Conservation (phyloP, 2,888 invertebrate species). For the Amphipyra tragopoginis region DNA sequence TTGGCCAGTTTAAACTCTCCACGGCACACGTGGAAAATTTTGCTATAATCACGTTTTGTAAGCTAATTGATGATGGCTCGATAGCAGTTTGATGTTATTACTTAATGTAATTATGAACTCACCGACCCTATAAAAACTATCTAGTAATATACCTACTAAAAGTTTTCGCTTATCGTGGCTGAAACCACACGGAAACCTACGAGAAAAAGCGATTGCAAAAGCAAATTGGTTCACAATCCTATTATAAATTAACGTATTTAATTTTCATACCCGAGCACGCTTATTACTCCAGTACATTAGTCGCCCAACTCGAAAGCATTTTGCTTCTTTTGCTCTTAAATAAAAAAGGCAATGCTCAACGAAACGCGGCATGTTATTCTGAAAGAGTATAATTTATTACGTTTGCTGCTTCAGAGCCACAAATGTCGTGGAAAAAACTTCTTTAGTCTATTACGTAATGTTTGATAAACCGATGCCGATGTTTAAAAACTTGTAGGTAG, state of each 20-base stretch:
- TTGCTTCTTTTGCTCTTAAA: conserved; percentile 62
- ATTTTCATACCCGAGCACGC: conserved; percentile 36
- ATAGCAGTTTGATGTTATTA: too few species aligned
- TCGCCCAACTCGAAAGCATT: conserved; percentile 60
- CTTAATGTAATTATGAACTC: too few species aligned
- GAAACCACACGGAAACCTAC: neutral
- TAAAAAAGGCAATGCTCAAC: conserved; percentile 65
- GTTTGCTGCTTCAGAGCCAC: conserved; percentile 62
- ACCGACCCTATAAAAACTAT: too few species aligned
- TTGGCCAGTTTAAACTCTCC: too few species aligned
- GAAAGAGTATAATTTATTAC: conserved; percentile 78
- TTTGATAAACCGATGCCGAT: conserved; percentile 46
- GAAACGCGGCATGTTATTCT: conserved; percentile 69
- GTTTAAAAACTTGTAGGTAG: conserved; percentile 12
- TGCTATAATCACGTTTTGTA: too few species aligned
- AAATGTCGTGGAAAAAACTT: conserved; percentile 66
- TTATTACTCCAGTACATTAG: conserved; percentile 72
- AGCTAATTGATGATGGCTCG: too few species aligned
- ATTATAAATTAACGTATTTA: conserved; percentile 22
- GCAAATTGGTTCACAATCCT: conserved; percentile 29
- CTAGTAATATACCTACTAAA: too few species aligned
- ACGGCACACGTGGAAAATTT: too few species aligned
- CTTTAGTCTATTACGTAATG: conserved; percentile 48
- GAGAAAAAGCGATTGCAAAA: conserved; percentile 7
- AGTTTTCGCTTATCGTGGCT: neutral